These are phyloP conservation scores for Cryptomyrus ogoouensis DNA, from an alignment of 2,113 vertebrate genomes.

Conservation along the genomic window DNA sequence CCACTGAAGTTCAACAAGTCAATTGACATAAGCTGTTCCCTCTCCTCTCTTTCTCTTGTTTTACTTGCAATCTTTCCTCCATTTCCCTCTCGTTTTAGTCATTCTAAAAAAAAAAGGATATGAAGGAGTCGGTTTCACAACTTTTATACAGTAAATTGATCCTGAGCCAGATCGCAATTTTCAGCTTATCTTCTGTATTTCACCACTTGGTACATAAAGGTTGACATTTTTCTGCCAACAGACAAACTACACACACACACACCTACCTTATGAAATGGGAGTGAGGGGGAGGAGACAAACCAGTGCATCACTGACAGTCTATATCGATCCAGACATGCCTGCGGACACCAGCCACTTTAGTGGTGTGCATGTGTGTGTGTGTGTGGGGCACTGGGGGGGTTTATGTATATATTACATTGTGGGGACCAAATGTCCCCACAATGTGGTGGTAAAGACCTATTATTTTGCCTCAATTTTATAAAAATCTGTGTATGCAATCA, in stretches of 20 bases:
- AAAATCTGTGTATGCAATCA: neutral
- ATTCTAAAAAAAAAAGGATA: neutral
- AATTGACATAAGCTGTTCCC: constrained; percentile 3
- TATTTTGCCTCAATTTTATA: neutral
- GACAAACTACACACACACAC: neutral
- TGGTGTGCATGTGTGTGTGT: neutral
- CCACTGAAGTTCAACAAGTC: neutral
- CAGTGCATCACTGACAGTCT: neutral
- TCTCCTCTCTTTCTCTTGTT: neutral
- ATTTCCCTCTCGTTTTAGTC: neutral
- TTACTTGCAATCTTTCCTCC: neutral
- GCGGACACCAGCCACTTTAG: neutral
- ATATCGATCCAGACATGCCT: neutral
- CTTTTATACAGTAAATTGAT: neutral
- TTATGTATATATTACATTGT: neutral
- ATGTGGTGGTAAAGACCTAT: neutral
- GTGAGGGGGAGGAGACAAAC: neutral
- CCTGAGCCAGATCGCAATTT: neutral
- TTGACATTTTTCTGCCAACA: neutral
- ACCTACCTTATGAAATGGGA: neutral
- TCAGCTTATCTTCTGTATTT: constrained; percentile 8
- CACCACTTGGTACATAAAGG: neutral
- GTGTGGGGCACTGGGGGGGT: neutral
- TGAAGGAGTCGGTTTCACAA: neutral
- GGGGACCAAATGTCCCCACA: neutral